These are phyloP conservation scores for Zootermopsis nevadensis DNA, from an alignment of 2,888 invertebrate species.

Conservation along the genomic window DNA sequence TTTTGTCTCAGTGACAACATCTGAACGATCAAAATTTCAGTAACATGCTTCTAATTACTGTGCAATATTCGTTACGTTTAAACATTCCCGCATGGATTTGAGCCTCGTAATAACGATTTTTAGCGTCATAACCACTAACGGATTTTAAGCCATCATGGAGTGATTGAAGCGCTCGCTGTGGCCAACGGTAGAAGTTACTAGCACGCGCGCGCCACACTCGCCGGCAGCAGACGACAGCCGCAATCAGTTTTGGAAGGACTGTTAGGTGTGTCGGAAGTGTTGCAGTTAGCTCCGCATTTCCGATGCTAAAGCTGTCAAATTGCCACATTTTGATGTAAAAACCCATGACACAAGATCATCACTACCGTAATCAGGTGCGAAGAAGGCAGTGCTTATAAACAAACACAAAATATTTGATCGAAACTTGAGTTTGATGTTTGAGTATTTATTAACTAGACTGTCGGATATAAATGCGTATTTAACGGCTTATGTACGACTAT, in stretches of 20 bases:
- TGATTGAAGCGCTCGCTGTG: neutral
- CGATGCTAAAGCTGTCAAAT: constrained; percentile 17
- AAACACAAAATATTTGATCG: neutral
- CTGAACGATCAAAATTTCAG: too few relatives aligned
- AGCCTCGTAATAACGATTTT: neutral
- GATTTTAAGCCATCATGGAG: neutral
- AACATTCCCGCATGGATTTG: neutral
- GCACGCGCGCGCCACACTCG: constrained; percentile 14
- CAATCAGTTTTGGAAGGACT: constrained; percentile 23
- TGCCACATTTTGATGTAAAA: neutral
- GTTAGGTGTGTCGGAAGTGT: neutral
- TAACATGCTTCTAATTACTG: too few relatives aligned
- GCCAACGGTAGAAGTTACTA: neutral
- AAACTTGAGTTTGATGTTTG: neutral
- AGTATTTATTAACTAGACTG: neutral
- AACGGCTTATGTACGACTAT: neutral
- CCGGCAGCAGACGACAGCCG: constrained; percentile 3
- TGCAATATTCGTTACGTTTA: too few relatives aligned
- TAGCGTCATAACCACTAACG: neutral
- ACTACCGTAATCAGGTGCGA: neutral
- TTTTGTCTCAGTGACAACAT: too few relatives aligned
- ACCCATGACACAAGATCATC: neutral
- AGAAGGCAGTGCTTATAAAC: neutral
- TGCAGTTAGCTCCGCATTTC: neutral
- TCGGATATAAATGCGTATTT: neutral